Evolutionary conservation across 2,113 vertebrate genomes (phyloP).

Genomic region (Lophius piscatorius): DNA sequence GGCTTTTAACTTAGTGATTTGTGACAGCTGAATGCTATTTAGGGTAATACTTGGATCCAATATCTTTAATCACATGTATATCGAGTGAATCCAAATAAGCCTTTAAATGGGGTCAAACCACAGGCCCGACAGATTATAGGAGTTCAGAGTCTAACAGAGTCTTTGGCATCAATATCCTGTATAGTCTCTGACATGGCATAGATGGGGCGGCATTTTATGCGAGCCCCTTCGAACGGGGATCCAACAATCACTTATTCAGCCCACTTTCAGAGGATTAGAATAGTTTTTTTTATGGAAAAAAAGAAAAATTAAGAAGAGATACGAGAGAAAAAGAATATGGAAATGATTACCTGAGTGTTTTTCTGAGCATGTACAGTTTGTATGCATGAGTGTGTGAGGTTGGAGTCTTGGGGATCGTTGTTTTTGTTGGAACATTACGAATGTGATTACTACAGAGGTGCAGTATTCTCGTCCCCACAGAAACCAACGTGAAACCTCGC

Average conservation of each 20-base stretch:
- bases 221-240: conserved; percentile 38
- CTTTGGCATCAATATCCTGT: conserved; percentile 21
- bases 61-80: conserved; percentile 39
- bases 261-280: conserved; percentile 26
- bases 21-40: conserved; percentile 48
- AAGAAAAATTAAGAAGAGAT: conserved; percentile 34
- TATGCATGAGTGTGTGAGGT: conserved; percentile 21
- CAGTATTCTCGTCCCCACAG: conserved; percentile 48
- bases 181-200: conserved; percentile 56
- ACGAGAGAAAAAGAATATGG: conserved; percentile 59
- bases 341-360: conserved; percentile 64
- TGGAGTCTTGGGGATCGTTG: conserved; percentile 43
- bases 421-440: conserved; percentile 64
- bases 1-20: conserved; percentile 35
- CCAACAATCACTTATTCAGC: conserved; percentile 54
- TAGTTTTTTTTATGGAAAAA: conserved; percentile 62
- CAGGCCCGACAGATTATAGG: conserved; percentile 30
- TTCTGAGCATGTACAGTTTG: conserved; percentile 12
- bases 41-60: conserved; percentile 46
- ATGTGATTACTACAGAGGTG: conserved; percentile 58
- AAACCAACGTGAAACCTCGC: conserved; percentile 40
- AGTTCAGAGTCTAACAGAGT: conserved; percentile 31
- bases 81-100: conserved; percentile 50
- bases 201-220: conserved; percentile 25
- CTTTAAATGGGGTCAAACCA: conserved; percentile 38